Evolutionary conservation across 2,797 vertebrate species (phyloP).

Genomic region (Enteromius thamalakanensis): DNA sequence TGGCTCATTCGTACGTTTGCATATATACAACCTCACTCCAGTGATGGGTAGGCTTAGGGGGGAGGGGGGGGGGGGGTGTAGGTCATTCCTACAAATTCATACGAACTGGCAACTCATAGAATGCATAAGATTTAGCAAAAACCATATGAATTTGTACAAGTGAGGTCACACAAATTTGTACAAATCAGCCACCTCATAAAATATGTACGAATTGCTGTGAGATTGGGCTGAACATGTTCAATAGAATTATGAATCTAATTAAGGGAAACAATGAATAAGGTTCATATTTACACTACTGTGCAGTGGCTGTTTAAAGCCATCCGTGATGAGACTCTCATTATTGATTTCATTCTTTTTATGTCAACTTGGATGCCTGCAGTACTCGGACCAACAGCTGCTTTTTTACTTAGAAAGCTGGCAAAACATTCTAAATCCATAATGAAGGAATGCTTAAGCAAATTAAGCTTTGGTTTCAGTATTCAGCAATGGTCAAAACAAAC

Average conservation of each 20-base stretch:
- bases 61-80: too few relatives aligned
- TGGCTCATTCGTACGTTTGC: too few relatives aligned
- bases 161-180: too few relatives aligned
- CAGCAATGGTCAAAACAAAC: background rate
- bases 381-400: background rate
- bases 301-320: background rate
- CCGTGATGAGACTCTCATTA: background rate
- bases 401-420: constrained; percentile 26
- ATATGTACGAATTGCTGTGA: too few relatives aligned
- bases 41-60: too few relatives aligned
- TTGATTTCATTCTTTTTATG: background rate
- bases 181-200: too few relatives aligned
- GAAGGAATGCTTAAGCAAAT: constrained; percentile 10
- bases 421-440: constrained; percentile 2
- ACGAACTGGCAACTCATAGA: too few relatives aligned
- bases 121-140: too few relatives aligned
- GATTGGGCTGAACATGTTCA: background rate
- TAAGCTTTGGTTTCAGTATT: background rate
- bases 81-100: too few relatives aligned
- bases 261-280: background rate
- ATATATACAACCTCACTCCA: too few relatives aligned
- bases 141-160: too few relatives aligned
- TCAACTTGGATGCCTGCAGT: background rate
- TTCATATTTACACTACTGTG: background rate
- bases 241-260: background rate